phyloP scores from a whole-genome alignment of 2,113 vertebrate species.

The Cololabis saira region DNA sequence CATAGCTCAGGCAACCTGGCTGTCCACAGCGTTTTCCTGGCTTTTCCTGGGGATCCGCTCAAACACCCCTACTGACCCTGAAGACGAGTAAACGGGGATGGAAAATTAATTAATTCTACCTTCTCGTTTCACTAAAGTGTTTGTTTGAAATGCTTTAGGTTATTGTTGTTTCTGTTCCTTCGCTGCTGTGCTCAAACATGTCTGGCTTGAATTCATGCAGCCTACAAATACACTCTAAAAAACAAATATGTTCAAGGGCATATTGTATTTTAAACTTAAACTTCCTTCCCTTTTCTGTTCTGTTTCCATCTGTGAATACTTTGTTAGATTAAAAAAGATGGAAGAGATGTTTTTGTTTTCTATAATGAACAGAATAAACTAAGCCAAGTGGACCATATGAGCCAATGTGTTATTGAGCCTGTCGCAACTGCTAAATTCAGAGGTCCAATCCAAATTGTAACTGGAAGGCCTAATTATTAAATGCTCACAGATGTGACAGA shows the following conservation, averaged over 20 bases:
- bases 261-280: conserved; percentile 1
- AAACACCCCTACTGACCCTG: conserved; percentile 52
- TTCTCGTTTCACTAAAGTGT: conserved; percentile 23
- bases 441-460: background rate
- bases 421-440: background rate
- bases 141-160: conserved; percentile 36
- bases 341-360: background rate
- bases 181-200: conserved; percentile 1
- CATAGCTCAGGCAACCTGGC: conserved; percentile 29
- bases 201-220: conserved; percentile 25
- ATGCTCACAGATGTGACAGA: background rate
- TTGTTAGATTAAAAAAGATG: background rate
- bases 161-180: conserved; percentile 47
- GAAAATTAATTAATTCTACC: conserved; percentile 50
- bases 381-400: background rate
- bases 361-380: background rate
- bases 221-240: conserved; percentile 12
- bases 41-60: conserved; percentile 16
- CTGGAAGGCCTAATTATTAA: background rate
- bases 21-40: conserved; percentile 38
- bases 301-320: background rate
- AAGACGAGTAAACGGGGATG: conserved; percentile 31
- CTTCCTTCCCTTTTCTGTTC: background rate
- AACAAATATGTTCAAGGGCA: conserved; percentile 5
- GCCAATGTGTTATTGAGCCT: background rate